Conservation (phyloP, 1,140 invertebrate species). For the Temnothorax longispinosus region DNA sequence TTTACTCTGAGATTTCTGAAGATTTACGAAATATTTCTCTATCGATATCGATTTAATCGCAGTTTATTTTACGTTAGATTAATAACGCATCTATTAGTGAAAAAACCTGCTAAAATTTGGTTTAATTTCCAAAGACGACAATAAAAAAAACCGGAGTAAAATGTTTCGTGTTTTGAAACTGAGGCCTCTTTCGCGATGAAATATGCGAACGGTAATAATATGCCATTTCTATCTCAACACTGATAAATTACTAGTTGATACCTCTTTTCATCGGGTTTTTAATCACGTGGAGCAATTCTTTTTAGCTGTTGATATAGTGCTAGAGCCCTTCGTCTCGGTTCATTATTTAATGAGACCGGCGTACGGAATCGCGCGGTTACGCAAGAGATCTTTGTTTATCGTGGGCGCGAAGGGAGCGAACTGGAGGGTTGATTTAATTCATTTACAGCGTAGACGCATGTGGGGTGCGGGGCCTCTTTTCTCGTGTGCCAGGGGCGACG, state of each 20-base stretch:
- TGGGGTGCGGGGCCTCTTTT: constrained; percentile 37
- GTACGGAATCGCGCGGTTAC: constrained; percentile 18
- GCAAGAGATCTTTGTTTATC: constrained; percentile 53
- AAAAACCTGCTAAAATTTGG: neutral
- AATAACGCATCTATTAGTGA: neutral
- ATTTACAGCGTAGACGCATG: constrained; percentile 70
- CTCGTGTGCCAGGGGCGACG: constrained; percentile 56
- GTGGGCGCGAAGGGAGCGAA: constrained; percentile 12
- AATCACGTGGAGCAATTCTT: neutral
- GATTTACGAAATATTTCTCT: neutral
- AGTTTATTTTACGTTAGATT: neutral
- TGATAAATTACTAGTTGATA: neutral
- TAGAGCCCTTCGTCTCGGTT: neutral
- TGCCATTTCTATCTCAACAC: neutral
- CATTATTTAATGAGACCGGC: constrained; percentile 32
- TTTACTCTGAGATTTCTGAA: neutral
- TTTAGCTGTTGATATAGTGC: neutral
- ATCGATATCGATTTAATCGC: neutral
- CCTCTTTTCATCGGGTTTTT: neutral
- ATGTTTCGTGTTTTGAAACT: neutral
- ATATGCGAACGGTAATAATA: neutral
- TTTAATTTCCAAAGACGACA: neutral
- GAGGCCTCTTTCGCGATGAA: neutral
- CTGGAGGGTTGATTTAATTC: constrained; percentile 74
- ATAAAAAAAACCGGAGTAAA: constrained; percentile 2